Evolutionary conservation across 2,113 vertebrate species (phyloP), one percentile per base, ranked within the genome.

Genomic region (Muscicapa adusta): DNA sequence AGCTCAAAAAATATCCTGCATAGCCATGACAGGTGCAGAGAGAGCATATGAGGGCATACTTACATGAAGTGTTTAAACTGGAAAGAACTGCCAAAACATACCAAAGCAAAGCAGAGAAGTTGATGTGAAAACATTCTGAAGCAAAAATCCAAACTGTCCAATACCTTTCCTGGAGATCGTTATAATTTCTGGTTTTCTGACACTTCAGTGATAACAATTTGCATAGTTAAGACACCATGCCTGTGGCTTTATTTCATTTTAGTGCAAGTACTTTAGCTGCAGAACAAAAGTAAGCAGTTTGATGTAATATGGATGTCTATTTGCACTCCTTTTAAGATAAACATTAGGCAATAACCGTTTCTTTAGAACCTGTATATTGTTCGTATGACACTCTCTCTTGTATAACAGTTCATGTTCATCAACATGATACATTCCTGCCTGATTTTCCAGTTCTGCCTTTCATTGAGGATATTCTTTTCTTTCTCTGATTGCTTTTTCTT

Each of bases 401-500:
- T 78, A 18, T 93, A 97, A 76, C 95, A 96, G 95, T 61, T 79
- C 74, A 18, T 95, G 96, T 98, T 97, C 94, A 95, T 98, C 97
- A 97, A 53, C 60, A 83, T 97, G 97, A 98, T 97, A 51, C 96
- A 97, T 96, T 88, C 84, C 78, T 89, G 81, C 80, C 84, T 82
- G 91, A 85, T 96, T 97, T 97, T 93, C 95, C 91, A 57, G 94
- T 95, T 93, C 93, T 91, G 84, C 93, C 88, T 97, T 95, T 96
- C 96, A 93, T 94, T 96, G 91, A 91, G 85, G 94, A 83, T 95
- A 96, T 97, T 96, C 97, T 95, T 96, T 98, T 97, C 96, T 97
- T 93, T 96, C 93, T 96, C 95, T 97, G 97, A 98, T 98, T 98
- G 97, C 97, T 97, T 98, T 98, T 97, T 93, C 97, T 98, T 97